A percentile compares a stretch with the other conserved stretches of the same genome.
phyloP scores from a whole-genome alignment of 1,140 invertebrate species.

The Ostrea denselamellosa region DNA sequence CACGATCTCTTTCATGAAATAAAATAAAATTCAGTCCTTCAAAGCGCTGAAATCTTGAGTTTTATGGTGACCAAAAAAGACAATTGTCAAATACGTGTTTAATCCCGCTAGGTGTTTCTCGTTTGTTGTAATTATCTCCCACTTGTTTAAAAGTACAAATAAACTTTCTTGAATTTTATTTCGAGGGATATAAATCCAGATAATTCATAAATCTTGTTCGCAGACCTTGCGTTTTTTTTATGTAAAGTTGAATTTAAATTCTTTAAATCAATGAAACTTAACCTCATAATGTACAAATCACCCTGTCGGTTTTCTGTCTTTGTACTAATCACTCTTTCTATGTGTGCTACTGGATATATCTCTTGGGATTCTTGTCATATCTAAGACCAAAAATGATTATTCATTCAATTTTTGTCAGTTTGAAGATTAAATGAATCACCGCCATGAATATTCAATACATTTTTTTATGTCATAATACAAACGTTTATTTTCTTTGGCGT shows the following conservation, averaged over 20 bases:
- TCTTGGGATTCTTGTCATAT: background rate
- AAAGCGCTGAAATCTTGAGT: too few species aligned
- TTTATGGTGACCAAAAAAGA: too few species aligned
- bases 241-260: background rate
- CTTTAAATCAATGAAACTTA: background rate
- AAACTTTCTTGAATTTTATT: background rate
- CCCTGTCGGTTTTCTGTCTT: too few species aligned
- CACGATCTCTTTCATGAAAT: too few species aligned
- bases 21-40: too few species aligned
- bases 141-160: background rate
- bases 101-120: too few species aligned
- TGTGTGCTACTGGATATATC: background rate
- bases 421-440: slow-evolving; percentile 14
- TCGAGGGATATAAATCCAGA: background rate
- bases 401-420: slow-evolving; percentile 1
- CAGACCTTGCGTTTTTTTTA: background rate
- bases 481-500: background rate
- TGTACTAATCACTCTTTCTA: too few species aligned
- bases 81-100: too few species aligned
- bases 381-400: background rate
- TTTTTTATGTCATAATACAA: background rate
- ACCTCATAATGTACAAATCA: background rate
- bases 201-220: background rate
- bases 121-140: background rate
- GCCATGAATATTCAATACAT: background rate